Base-by-base conservation (phyloP, 2,888 invertebrate species). In the Labia minor region DNA sequence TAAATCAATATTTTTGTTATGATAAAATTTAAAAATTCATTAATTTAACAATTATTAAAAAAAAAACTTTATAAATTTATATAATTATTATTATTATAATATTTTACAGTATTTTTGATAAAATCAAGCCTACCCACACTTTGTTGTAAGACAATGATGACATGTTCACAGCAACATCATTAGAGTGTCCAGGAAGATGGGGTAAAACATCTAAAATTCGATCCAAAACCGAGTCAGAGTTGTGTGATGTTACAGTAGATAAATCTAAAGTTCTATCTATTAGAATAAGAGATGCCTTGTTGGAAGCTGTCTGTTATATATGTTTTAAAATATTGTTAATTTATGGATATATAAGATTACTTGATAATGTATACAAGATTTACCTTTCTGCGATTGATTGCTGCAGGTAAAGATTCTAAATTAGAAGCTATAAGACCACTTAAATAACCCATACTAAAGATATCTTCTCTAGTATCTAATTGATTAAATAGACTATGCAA, bases 261-360 rank as follows among this genome's bases (percentile, higher is more conserved):
- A 88, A 74, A 74, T 88, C 88, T 66, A 88, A 73, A 0, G 84
- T 83, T 10, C 88, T 80, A 71, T 88, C 88, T 19, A 88, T 77
- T 21, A 85, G 76, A 62, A 85, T 81, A 10, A 85, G 72, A 0
- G 85, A 81, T 1, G 82, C 78, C 10, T 80, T 81, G 61, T 78
- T 78, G 1, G 77, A 72, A 63, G 81, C 81, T 66, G 76, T 78
- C 82, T 82, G 74, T 49, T 3, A 49, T 4, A 49, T 3, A 16
- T 8, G 49, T 8, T 10, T 49, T n/a, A 10, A 49, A 49, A 4
- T 10, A n/a, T 10, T 49, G 4, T 49, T 3, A 49, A 4, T 10
- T 10, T 16, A 49, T 49, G 14, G n/a, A 10, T 3, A 49, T 49
- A 8, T 8, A 49, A 49, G n/a, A 49, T 49, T 49, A 11, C 2